These are phyloP conservation scores for Phaenicophaeus curvirostris DNA, from an alignment of 2,797 vertebrate genomes.

Conservation along the genomic window DNA sequence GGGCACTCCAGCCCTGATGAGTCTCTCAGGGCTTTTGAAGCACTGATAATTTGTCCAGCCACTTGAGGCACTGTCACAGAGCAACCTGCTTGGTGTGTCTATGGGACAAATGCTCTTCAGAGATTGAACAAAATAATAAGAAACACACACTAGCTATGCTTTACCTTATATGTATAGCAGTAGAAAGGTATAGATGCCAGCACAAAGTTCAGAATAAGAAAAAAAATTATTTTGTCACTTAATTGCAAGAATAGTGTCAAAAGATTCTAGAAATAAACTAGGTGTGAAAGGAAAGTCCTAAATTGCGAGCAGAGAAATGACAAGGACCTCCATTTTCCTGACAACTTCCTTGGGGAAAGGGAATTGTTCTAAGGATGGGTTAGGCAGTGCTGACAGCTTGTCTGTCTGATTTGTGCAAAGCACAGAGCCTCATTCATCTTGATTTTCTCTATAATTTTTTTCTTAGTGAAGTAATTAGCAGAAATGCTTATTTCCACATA, in stretches of 20 bases:
- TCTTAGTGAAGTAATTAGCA: slow-evolving; percentile 49
- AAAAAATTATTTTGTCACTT: slow-evolving; percentile 62
- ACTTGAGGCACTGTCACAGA: background rate
- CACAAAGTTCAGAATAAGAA: background rate
- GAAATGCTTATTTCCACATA: slow-evolving; percentile 54
- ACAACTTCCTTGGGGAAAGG: slow-evolving; percentile 70
- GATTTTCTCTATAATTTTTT: slow-evolving; percentile 50
- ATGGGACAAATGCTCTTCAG: background rate
- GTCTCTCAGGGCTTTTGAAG: slow-evolving; percentile 24
- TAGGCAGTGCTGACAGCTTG: slow-evolving; percentile 75
- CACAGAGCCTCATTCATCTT: slow-evolving; percentile 51
- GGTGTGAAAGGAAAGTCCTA: slow-evolving; percentile 67
- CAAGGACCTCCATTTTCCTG: slow-evolving; percentile 74
- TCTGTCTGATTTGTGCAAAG: slow-evolving; percentile 70
- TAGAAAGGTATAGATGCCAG: background rate
- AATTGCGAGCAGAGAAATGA: slow-evolving; percentile 69
- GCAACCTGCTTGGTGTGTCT: background rate
- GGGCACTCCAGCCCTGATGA: slow-evolving; percentile 54
- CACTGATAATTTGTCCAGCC: slow-evolving; percentile 23
- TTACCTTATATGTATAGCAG: background rate
- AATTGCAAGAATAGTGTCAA: slow-evolving; percentile 64
- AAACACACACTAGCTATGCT: background rate
- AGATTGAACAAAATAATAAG: background rate
- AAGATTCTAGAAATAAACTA: slow-evolving; percentile 67
- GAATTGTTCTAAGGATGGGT: slow-evolving; percentile 68